Base-by-base conservation (phyloP, 2,113 vertebrate species). In the Trogon surrucura region DNA sequence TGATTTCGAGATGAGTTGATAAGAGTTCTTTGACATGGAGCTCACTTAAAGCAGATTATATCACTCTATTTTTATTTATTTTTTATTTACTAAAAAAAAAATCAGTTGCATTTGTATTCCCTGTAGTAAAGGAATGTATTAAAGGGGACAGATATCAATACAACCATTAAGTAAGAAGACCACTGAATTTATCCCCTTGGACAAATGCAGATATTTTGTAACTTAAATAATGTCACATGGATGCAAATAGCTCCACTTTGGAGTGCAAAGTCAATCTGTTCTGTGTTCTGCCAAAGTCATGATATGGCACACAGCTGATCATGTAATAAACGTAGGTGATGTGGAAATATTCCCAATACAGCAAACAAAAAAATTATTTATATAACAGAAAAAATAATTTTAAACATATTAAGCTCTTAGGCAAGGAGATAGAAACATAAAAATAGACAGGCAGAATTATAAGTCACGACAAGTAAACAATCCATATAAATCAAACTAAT, bases 221-320 rank as follows among this genome's bases (percentile, higher is more conserved):
- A 58, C 1, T 13, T 64, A 20, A 58, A 54, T 47, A 48, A 16
- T 0, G 2, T 44, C 3, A 2, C 11, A 21, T 53, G 4, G 5
- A 44, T 56, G 21, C 10, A 48, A 71, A 66, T 3, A 56, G 2
- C 8, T 62, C 22, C 22, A 57, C 5, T 75, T 80, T 34, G 26
- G 10, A 87, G 62, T 30, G 25, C 11, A n/a, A 74, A 56, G 4
- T 62, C 13, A 18, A 5, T 17, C 10, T 75, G 29, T 61, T 80
- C 29, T 8, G 16, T 14, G 26, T n/a, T 74, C 53, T 86, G 19
- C 9, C 16, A 44, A 51, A 72, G 8, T 11, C n/a, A 21, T 53
- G 29, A 15, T 17, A 32, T n/a, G 16, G 22, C 16, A 85, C 77
- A 41, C 36, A 10, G 5, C 14, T n/a, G 29, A 71, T 53, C 6